Percentiles rank a stretch among this genome's conserved stretches.
These are phyloP conservation scores for Eupeodes luniger DNA, from an alignment of 2,888 invertebrate genomes.

Conservation along the genomic window DNA sequence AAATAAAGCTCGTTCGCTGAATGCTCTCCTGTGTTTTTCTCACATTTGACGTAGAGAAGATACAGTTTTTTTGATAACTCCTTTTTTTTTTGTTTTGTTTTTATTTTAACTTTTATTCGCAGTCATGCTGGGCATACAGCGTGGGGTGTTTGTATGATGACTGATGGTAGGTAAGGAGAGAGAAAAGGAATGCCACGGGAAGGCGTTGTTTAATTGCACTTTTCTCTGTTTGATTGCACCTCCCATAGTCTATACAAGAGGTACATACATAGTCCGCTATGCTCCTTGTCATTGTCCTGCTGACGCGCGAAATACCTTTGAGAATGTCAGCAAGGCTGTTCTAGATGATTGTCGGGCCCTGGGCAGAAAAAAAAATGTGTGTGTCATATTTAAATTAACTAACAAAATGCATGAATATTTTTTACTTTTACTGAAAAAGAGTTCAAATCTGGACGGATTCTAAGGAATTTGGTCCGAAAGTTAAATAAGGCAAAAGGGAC, in stretches of 20 bases:
- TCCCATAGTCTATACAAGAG: not conserved
- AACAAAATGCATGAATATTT: too few relatives aligned
- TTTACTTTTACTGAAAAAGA: too few relatives aligned
- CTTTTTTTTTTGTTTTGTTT: slow-evolving; percentile 2
- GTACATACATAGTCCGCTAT: not conserved
- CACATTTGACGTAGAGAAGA: slow-evolving; percentile 24
- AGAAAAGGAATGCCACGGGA: not conserved
- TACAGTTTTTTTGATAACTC: slow-evolving; percentile 21
- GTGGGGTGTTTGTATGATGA: too few relatives aligned
- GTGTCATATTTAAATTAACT: too few relatives aligned
- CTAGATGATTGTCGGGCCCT: not conserved
- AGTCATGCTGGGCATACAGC: not conserved
- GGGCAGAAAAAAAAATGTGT: too few relatives aligned
- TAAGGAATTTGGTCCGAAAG: too few relatives aligned
- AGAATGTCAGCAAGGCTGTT: not conserved
- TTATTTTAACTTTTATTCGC: slow-evolving; percentile 21
- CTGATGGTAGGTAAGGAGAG: not conserved
- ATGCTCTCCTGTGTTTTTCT: slow-evolving; percentile 25
- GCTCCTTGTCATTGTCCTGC: slow-evolving; percentile 48
- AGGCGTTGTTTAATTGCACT: slow-evolving; percentile 74
- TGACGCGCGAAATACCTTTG: slow-evolving; percentile 24
- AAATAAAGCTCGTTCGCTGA: slow-evolving; percentile 59
- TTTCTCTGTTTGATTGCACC: slow-evolving; percentile 69
- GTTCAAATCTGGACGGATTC: too few relatives aligned
- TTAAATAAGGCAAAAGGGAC: too few relatives aligned